phyloP scores from a whole-genome alignment of 1,140 invertebrate genomes.

The Penaeus japonicus region DNA sequence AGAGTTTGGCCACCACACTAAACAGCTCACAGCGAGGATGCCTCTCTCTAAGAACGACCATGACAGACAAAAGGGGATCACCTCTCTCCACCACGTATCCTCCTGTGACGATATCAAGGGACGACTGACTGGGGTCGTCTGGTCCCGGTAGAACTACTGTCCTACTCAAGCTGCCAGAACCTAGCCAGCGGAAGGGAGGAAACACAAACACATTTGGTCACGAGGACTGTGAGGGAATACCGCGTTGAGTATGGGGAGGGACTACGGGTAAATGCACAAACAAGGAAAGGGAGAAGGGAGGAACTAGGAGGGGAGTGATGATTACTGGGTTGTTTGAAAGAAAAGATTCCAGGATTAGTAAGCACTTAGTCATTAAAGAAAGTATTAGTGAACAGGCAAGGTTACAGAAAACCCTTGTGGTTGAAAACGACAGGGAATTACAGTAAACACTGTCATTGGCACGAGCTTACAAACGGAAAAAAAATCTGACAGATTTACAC shows the following conservation, averaged over 20 bases:
- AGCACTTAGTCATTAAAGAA: too few species aligned
- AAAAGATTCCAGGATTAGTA: too few species aligned
- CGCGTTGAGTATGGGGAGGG: neutral
- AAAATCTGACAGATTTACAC: too few species aligned
- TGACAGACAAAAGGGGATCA: neutral
- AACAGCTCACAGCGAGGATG: too few species aligned
- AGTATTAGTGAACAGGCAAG: too few species aligned
- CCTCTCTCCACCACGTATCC: constrained; percentile 1
- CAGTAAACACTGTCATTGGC: too few species aligned
- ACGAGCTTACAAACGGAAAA: too few species aligned
- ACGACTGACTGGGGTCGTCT: neutral
- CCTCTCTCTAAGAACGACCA: neutral
- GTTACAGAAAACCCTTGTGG: too few species aligned
- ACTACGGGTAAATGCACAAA: neutral
- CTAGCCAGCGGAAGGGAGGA: neutral
- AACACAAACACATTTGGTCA: neutral
- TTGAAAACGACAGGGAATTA: too few species aligned
- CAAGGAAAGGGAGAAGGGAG: neutral
- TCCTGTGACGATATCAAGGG: neutral
- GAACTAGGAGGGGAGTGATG: neutral
- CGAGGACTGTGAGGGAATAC: neutral
- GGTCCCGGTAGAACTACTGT: neutral
- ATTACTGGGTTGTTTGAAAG: neutral
- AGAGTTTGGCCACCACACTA: too few species aligned
- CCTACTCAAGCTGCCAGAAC: neutral